phyloP scores from a whole-genome alignment of 2,113 vertebrate genomes.

The Rynchops niger region DNA sequence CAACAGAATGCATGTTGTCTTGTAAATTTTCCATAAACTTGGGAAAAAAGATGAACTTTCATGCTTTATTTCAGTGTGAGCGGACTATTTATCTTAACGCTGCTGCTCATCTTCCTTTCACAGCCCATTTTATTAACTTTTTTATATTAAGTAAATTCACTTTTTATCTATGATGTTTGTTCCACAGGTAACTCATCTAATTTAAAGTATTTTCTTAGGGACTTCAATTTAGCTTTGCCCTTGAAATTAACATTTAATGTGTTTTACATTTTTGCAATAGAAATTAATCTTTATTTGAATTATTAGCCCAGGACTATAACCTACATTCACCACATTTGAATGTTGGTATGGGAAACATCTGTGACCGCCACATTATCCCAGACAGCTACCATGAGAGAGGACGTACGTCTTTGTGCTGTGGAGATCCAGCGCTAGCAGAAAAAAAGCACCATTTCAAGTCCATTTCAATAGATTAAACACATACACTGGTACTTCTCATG shows the following conservation, averaged over 20 bases:
- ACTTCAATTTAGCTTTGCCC: constrained; percentile 59
- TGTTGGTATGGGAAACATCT: not conserved
- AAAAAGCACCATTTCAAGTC: not conserved
- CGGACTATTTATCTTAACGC: constrained; percentile 50
- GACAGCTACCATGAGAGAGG: not conserved
- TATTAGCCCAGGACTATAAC: constrained; percentile 27
- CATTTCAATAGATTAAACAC: not conserved
- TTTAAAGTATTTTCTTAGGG: constrained; percentile 59
- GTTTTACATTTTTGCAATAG: constrained; percentile 55
- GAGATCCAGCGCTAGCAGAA: not conserved
- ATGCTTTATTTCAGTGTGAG: constrained; percentile 29
- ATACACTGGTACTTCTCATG: not conserved
- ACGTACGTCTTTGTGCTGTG: not conserved
- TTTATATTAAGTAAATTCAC: constrained; percentile 58
- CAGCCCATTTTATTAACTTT: constrained; percentile 54
- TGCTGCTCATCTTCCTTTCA: constrained; percentile 9
- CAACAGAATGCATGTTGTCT: not conserved
- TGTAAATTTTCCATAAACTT: constrained; percentile 37
- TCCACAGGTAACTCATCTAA: constrained; percentile 63
- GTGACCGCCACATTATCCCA: not conserved
- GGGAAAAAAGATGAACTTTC: not conserved
- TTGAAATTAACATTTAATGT: constrained; percentile 64
- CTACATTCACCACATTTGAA: not conserved
- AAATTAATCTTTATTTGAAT: constrained; percentile 62
- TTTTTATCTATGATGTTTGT: constrained; percentile 61